Base-by-base conservation (phyloP, 2,797 vertebrate species). In the Rhinogobio ventralis region DNA sequence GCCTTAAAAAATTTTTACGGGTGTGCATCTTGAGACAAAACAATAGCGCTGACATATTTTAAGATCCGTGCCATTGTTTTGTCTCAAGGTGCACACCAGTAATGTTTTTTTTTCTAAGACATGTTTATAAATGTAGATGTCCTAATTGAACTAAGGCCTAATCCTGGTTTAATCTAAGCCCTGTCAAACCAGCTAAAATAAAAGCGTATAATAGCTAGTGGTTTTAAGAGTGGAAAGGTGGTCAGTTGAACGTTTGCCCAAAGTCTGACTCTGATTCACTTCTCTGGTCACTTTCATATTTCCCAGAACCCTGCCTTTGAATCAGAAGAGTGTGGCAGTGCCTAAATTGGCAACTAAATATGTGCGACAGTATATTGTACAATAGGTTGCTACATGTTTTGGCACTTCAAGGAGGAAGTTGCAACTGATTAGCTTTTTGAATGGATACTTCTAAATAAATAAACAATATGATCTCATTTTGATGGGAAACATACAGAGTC, bases 191-290 rank as follows among this genome's bases (percentile, higher is more conserved):
- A 45, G 36, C 15, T 25, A 30, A 62, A 25, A 28, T 17, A 5
- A 71, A 69, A 45, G 36, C 67, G 7, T 14, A 45, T 57, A 57
- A 76, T 57, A 39, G 3, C 46, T 36, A 28, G 2, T 0, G 0
- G 33, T 25, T 69, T 20, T 45, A 78, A 30, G 39, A 64, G 30
- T 30, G 60, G 76, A 66, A 69, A 72, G 53, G 67, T 46, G 9
- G 64, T 66, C 39, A 64, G 39, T 19, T 69, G 28, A 69, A 28
- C 5, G 0, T 19, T 60, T 68, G 5, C n/a, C 30, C 23, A 51
- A 68, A 28, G 62, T 46, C 55, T 73, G 49, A 60, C 53, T 77
- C 53, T 77, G 55, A 28, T 78, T 64, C 17, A 66, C 53, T 30
- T 66, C 25, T 79, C 39, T 45, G 46, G 17, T 30, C 45, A 39